Percentiles rank a stretch among this genome's conserved stretches.
phyloP scores from a whole-genome alignment of 2,113 vertebrate species.

The Psophia crepitans region DNA sequence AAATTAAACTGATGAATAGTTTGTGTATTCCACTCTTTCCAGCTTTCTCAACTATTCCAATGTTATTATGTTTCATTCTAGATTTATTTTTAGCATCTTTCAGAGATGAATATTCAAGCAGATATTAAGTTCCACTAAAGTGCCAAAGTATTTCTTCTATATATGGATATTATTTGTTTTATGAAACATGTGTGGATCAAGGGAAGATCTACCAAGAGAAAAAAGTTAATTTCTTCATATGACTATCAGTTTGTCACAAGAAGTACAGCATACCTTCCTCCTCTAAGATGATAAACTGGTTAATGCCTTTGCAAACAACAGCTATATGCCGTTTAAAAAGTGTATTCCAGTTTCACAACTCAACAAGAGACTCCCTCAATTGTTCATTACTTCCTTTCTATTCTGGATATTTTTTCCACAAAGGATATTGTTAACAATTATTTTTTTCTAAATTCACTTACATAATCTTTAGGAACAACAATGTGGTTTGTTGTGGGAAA shows the following conservation, averaged over 20 bases:
- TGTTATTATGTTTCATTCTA: not conserved
- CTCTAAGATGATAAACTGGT: not conserved
- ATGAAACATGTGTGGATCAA: not conserved
- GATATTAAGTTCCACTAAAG: not conserved
- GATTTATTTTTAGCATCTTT: not conserved
- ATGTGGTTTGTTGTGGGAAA: not conserved
- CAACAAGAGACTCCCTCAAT: not conserved
- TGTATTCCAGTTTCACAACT: not conserved
- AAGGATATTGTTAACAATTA: not conserved
- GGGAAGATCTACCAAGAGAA: not conserved
- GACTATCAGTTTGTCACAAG: too few relatives aligned
- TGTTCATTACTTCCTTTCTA: not conserved
- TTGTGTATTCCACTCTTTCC: not conserved
- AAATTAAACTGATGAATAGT: not conserved
- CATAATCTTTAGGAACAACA: not conserved
- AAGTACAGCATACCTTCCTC: not conserved
- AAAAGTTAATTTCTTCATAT: too few relatives aligned
- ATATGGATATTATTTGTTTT: not conserved
- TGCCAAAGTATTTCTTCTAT: not conserved
- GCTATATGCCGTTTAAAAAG: not conserved
- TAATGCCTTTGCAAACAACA: not conserved
- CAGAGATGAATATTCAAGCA: not conserved
- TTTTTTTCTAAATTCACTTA: not conserved
- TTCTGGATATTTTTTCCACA: not conserved
- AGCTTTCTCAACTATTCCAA: not conserved